Evolutionary conservation across 2,113 vertebrate species (phyloP).

Genomic region (Ranitomeya imitator): DNA sequence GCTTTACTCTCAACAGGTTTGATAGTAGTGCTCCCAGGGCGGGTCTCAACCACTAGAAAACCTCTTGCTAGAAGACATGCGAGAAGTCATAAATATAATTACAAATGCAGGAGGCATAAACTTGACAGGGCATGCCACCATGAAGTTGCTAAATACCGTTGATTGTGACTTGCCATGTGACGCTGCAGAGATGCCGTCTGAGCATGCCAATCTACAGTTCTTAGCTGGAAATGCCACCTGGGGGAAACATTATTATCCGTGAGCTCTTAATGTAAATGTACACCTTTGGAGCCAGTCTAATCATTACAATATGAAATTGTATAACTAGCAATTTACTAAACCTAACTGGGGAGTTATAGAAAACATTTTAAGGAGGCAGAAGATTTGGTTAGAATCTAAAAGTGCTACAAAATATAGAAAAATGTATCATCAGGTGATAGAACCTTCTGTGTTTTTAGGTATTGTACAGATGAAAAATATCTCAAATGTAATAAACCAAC

Average conservation of each 20-base stretch:
- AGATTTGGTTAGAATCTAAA: not conserved
- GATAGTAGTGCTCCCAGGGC: constrained; percentile 44
- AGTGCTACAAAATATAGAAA: too few species aligned
- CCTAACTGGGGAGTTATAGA: not conserved
- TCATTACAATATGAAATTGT: not conserved
- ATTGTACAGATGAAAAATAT: too few species aligned
- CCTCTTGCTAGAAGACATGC: constrained; percentile 37
- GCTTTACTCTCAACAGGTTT: not conserved
- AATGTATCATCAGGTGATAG: too few species aligned
- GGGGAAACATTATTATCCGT: not conserved
- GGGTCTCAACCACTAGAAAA: constrained; percentile 27
- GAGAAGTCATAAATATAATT: constrained; percentile 54
- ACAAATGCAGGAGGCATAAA: constrained; percentile 30
- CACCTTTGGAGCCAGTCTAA: not conserved
- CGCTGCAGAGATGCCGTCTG: constrained; percentile 11
- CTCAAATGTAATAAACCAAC: too few species aligned
- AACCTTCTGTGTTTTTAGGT: too few species aligned
- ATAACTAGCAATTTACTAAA: not conserved
- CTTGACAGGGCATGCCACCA: constrained; percentile 53
- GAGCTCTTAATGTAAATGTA: not conserved
- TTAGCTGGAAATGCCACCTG: constrained; percentile 51
- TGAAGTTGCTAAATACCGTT: constrained; percentile 49
- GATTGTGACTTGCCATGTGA: constrained; percentile 53
- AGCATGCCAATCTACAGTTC: constrained; percentile 47
- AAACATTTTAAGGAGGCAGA: not conserved